Conservation (phyloP, 1,140 invertebrate species). For the Cataglyphis hispanica region DNA sequence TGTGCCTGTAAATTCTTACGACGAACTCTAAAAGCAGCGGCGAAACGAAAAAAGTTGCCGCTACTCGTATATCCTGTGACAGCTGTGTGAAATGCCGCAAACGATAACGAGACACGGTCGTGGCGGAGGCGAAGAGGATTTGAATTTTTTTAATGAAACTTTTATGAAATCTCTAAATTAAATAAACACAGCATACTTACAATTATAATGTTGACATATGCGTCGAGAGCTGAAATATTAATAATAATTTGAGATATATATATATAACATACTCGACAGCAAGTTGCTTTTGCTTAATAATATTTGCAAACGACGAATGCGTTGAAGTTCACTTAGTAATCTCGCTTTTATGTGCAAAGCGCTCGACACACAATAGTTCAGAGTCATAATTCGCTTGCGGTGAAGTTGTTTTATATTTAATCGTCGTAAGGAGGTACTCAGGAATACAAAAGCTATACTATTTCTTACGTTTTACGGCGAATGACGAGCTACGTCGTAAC, state of each 20-base stretch:
- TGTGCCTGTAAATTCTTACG: constrained; percentile 41
- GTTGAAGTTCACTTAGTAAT: neutral
- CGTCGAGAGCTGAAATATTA: constrained; percentile 18
- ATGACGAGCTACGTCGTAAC: constrained; percentile 1
- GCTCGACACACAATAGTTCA: neutral
- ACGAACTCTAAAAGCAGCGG: constrained; percentile 22
- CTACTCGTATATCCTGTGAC: constrained; percentile 34
- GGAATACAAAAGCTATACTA: neutral
- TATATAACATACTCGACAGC: neutral
- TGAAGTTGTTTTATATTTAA: constrained; percentile 43
- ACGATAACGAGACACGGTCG: constrained; percentile 41
- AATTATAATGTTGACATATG: neutral
- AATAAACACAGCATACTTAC: neutral
- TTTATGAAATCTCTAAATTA: constrained; percentile 26
- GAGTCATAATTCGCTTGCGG: constrained; percentile 23
- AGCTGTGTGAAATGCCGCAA: constrained; percentile 52
- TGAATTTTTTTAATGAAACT: neutral
- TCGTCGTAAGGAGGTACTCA: neutral
- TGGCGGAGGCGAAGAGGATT: neutral
- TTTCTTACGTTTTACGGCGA: constrained; percentile 20
- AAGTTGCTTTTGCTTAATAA: neutral
- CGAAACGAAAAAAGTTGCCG: constrained; percentile 26
- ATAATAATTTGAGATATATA: neutral
- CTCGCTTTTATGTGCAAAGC: neutral
- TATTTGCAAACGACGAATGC: neutral